Base-by-base conservation (phyloP, 1,140 invertebrate species). In the Drosophila lini region DNA sequence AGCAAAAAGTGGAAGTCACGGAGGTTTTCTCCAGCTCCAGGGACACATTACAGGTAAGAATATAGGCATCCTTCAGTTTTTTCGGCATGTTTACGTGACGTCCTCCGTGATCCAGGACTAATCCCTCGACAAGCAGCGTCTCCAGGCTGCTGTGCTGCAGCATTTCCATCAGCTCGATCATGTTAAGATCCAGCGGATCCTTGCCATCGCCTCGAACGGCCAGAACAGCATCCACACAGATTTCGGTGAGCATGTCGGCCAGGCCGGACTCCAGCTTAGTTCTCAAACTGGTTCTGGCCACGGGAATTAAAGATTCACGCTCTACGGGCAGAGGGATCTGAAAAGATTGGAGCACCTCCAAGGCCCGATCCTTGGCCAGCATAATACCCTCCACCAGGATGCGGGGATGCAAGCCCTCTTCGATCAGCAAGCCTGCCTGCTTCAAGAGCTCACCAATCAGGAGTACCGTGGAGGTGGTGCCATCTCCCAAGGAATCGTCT, bases 41-140 rank as follows among this genome's bases (percentile, higher is more conserved):
- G 48, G 98, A 99, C 2, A 99, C 97, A 92, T 99, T 99, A 91
- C 98, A 99, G 1, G 98, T 99, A 1, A 99, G 94, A 88, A 99
- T 99, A 92, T 97, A 99, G 36, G 97, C 98, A 93, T 99, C 98
- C 78, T 96, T 96, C 0, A 98, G 93, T 60, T 95, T 94, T 92
- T 99, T 99, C n/a, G 98, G 98, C 99, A 99, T 99, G 91, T 99
- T 98, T 2, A 99, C 99, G 94, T 99, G 99, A 44, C 99, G 95
- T 0, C 97, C 95, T 42, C 99, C 99, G 93, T 99, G 99, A 93
- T 99, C 99, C 91, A 99, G 93, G 1, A 99, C 99, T 61, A 99
- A 93, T 78, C 99, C 95, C 86, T 95, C 95, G 48, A 99, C 94
- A 52, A 98, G 94, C 82, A 93, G 94, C 0, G 98, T 99, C 90